A percentile compares a stretch with the other conserved stretches of the same genome.
phyloP scores from a whole-genome alignment of 64 coral and sea anemone genomes.

The Exaiptasia diaphana region DNA sequence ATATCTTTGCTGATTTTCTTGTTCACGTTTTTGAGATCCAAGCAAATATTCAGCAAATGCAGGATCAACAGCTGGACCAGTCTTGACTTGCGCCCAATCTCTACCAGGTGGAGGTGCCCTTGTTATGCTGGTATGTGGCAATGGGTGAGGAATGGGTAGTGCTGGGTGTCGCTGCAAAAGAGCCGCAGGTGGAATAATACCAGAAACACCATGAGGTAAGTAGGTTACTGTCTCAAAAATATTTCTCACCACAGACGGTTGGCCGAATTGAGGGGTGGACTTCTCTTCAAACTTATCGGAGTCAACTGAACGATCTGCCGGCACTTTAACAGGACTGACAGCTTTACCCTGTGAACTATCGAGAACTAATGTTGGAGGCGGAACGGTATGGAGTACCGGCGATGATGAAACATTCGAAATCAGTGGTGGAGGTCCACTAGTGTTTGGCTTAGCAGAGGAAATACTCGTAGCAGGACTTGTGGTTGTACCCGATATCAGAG shows the following conservation, averaged over 20 bases:
- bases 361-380: not conserved
- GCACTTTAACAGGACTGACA: not conserved
- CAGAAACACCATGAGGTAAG: not conserved
- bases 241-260: conserved; percentile 46
- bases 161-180: not conserved
- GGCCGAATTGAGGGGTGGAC: not conserved
- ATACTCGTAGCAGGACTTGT: conserved; percentile 25
- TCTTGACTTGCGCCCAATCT: not conserved
- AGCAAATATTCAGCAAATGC: not conserved
- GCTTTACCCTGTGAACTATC: not conserved
- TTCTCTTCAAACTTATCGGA: not conserved
- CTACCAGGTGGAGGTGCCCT: not conserved
- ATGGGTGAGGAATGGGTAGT: not conserved
- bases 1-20: not conserved
- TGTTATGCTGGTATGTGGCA: not conserved
- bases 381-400: not conserved
- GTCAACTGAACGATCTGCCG: not conserved
- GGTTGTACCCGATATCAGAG: conserved; percentile 43
- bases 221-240: conserved; percentile 75
- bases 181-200: not conserved
- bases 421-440: conserved; percentile 68
- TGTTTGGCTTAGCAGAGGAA: conserved; percentile 29
- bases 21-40: not conserved
- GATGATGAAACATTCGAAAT: conserved; percentile 37
- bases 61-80: not conserved